These are phyloP conservation scores for Mus musculus DNA, from an alignment of 2,113 vertebrate species.

Conservation along the genomic window GRCm39 chr7:142602501-142603000, in stretches of 20 bases:
- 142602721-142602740: background rate
- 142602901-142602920: background rate
- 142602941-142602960: background rate
- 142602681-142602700: background rate
- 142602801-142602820: background rate
- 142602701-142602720: background rate
- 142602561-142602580: background rate
- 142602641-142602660: background rate
- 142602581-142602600: background rate
- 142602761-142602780: too few relatives aligned
- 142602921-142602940: background rate
- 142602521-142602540: background rate
- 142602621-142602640: background rate
- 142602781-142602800: background rate
- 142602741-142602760: background rate
- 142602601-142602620: conserved; percentile 43
- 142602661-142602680: background rate
- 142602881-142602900: too few relatives aligned
- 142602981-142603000: background rate
- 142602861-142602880: background rate
- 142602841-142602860: background rate
- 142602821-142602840: background rate
- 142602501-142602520: too few relatives aligned
- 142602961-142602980: background rate
- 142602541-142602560: background rate